These are phyloP conservation scores for Cranoglanis bouderius DNA, from an alignment of 2,113 vertebrate genomes.

Conservation along the genomic window DNA sequence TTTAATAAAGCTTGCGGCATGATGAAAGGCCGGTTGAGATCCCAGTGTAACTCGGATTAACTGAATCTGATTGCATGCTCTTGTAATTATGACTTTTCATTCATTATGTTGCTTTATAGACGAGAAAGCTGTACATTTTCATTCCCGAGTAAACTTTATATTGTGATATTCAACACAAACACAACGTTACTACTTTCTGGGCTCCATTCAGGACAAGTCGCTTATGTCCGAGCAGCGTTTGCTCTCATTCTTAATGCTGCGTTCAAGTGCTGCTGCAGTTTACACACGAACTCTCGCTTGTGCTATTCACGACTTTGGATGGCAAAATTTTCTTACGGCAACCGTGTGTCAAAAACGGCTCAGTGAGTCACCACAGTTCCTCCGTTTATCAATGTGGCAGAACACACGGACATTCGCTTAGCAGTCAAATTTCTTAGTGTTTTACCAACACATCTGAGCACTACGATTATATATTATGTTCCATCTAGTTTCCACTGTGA, in stretches of 20 bases:
- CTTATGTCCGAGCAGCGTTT: not conserved
- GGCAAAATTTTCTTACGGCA: not conserved
- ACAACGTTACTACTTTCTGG: not conserved
- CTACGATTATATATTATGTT: not conserved
- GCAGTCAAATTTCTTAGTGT: not conserved
- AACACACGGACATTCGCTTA: not conserved
- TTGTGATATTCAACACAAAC: not conserved
- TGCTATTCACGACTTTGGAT: not conserved
- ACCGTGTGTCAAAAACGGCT: not conserved
- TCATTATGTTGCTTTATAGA: too few relatives aligned
- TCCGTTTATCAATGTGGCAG: not conserved
- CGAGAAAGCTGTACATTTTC: not conserved
- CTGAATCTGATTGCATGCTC: not conserved
- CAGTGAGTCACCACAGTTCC: not conserved
- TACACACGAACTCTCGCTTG: not conserved
- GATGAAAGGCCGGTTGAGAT: conserved; percentile 1
- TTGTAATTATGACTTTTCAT: not conserved
- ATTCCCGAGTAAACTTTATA: not conserved
- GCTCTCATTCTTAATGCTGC: not conserved
- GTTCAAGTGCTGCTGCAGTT: not conserved
- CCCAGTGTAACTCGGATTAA: not conserved
- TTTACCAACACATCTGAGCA: not conserved
- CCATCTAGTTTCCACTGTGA: not conserved
- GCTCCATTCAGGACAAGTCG: not conserved
- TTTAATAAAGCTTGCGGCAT: not conserved